These are phyloP conservation scores for Squalus acanthias DNA, from an alignment of 2,797 vertebrate species.

Conservation along the genomic window DNA sequence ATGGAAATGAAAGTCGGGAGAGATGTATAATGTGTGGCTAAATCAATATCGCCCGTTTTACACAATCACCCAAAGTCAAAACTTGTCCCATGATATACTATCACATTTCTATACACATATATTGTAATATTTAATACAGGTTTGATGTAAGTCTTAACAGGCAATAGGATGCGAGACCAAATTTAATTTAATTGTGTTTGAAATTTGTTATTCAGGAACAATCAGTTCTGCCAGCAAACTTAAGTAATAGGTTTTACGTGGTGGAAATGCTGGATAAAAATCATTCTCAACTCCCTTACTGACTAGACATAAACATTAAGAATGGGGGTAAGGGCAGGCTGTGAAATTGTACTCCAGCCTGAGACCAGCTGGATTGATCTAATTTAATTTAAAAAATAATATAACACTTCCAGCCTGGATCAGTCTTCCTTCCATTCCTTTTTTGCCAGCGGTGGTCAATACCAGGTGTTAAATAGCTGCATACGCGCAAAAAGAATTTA, in stretches of 20 bases:
- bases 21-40: too few species aligned
- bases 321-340: neutral
- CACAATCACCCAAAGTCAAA: neutral
- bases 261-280: neutral
- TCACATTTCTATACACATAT: neutral
- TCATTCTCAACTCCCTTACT: too few species aligned
- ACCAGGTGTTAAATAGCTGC: neutral
- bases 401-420: neutral
- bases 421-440: neutral
- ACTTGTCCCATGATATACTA: neutral
- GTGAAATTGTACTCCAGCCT: neutral
- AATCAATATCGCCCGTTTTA: too few species aligned
- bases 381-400: too few species aligned
- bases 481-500: neutral
- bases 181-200: neutral
- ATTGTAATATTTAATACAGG: neutral
- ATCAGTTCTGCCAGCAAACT: neutral
- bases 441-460: neutral
- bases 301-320: neutral
- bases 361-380: too few species aligned
- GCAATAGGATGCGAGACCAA: neutral
- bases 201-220: neutral
- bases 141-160: neutral
- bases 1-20: too few species aligned
- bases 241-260: too few species aligned